phyloP scores from a whole-genome alignment of 2,113 vertebrate species.

The Bubo bubo region DNA sequence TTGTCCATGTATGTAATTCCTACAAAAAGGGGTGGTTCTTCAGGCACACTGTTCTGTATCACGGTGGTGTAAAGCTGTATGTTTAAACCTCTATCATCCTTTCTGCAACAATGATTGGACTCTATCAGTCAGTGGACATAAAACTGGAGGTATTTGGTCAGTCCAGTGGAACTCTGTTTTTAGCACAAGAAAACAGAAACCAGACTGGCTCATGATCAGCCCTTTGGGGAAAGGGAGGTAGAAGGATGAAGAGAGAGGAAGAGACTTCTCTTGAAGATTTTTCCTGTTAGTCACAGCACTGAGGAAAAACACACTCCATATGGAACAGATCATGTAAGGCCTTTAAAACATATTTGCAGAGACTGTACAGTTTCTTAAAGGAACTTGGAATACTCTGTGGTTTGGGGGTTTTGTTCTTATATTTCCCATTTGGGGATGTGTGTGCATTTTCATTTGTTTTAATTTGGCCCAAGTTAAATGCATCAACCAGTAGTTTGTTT shows the following conservation, averaged over 20 bases:
- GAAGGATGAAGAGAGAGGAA: constrained; percentile 40
- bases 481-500: constrained; percentile 8
- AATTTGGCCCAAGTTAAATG: background rate
- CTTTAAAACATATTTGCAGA: constrained; percentile 56
- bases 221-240: constrained; percentile 21
- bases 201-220: constrained; percentile 9
- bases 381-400: constrained; percentile 9
- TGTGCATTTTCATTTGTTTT: constrained; percentile 17
- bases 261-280: constrained; percentile 57
- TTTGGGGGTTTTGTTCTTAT: background rate
- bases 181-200: constrained; percentile 46
- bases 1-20: background rate
- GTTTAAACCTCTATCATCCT: background rate
- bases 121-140: background rate
- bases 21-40: background rate
- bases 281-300: constrained; percentile 60
- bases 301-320: constrained; percentile 54
- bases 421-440: background rate
- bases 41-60: background rate
- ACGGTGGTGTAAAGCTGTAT: background rate
- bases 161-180: background rate
- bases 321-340: constrained; percentile 53
- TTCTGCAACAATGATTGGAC: background rate
- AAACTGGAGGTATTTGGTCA: constrained; percentile 3
- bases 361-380: constrained; percentile 22